Conservation (phyloP, 2,113 vertebrate genomes). For the Lanius ludovicianus region DNA sequence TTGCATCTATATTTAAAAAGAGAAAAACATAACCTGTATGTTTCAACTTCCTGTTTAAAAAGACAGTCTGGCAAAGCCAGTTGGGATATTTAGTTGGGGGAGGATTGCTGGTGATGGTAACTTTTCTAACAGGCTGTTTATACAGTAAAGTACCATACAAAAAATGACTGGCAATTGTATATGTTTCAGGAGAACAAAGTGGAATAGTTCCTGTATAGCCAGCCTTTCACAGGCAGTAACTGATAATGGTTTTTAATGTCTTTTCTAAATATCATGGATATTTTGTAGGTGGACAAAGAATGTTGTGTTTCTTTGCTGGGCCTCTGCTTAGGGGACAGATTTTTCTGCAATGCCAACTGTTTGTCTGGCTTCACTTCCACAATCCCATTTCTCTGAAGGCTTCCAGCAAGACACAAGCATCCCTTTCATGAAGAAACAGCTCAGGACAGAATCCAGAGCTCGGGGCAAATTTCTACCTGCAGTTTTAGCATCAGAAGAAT, state of each 20-base stretch:
- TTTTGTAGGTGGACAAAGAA: background rate
- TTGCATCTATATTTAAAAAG: background rate
- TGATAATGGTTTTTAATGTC: background rate
- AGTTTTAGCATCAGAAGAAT: background rate
- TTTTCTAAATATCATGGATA: background rate
- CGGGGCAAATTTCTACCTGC: background rate
- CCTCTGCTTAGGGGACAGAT: background rate
- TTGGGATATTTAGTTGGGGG: background rate
- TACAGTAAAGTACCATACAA: background rate
- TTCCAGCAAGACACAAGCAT: background rate
- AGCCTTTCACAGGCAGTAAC: background rate
- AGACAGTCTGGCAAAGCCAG: background rate
- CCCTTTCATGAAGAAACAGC: background rate
- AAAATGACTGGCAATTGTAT: background rate
- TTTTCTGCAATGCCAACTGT: background rate
- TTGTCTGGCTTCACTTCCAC: background rate
- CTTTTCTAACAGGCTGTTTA: constrained; percentile 21
- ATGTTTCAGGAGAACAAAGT: background rate
- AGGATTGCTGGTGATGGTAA: background rate
- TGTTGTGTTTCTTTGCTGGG: background rate
- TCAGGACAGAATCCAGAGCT: background rate
- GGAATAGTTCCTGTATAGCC: background rate
- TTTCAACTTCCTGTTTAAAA: constrained; percentile 21
- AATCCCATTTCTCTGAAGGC: background rate
- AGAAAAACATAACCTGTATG: background rate